Evolutionary conservation across 1,140 invertebrate species (phyloP).

Genomic region (Magallana ariakensis): DNA sequence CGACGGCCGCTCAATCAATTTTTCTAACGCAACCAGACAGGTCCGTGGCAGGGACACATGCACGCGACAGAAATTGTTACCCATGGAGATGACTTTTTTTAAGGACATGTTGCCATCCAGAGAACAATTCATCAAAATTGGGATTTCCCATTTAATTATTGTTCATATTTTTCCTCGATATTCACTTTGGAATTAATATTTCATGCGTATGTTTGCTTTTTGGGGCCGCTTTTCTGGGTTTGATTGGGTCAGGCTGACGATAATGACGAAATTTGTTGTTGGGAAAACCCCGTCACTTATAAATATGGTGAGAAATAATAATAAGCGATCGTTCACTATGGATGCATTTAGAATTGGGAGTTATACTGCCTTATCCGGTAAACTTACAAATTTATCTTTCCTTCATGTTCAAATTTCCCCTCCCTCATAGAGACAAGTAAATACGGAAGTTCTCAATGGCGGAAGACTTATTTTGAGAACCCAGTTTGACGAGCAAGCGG

Average conservation of each 20-base stretch:
- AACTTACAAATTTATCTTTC: slow-evolving; percentile 6
- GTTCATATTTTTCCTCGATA: too few species aligned
- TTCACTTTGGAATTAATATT: too few species aligned
- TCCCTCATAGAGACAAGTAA: neutral
- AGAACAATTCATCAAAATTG: neutral
- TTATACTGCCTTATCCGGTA: neutral
- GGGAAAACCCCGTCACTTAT: too few species aligned
- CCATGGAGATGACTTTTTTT: neutral
- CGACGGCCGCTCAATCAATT: neutral
- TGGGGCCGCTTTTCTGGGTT: too few species aligned
- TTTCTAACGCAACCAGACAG: neutral
- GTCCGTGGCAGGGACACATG: neutral
- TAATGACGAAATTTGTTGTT: neutral
- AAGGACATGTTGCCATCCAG: too few species aligned
- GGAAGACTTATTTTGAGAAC: slow-evolving; percentile 12
- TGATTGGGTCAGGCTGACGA: neutral
- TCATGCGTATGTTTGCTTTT: too few species aligned
- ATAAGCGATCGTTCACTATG: too few species aligned
- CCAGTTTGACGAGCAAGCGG: neutral
- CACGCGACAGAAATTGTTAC: neutral
- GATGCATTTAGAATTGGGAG: neutral
- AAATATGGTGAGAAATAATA: too few species aligned
- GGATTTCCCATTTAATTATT: too few species aligned
- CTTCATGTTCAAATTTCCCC: neutral
- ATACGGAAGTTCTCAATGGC: slow-evolving; percentile 6